Base-by-base conservation (phyloP, 2,888 invertebrate genomes). In the Lutraria lutraria region DNA sequence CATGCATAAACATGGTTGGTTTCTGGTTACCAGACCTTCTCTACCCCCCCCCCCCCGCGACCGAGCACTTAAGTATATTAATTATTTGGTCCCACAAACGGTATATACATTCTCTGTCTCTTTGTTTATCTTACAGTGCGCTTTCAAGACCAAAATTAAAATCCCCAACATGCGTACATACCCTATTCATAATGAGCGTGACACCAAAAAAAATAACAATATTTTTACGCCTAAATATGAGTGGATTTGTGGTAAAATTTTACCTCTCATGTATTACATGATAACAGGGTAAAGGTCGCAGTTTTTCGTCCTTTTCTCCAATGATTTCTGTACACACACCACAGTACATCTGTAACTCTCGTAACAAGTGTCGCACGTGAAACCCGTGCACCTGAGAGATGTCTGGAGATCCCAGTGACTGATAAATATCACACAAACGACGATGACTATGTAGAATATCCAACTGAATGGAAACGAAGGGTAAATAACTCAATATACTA, bases 351-450 rank as follows among this genome's bases (percentile, higher is more conserved):
- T 98, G 98, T 92, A 98, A 97, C 93, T 98, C 98, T 91, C 97
- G 97, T 92, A 97, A 97, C 90, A 98, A 96, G 87, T 97, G 97
- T 53, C 90, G 91, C 88, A 91, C 90, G 88, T 92, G 92, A 63
- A 91, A 92, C n/a, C 89, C 91, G 88, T 92, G 90, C 43, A 92
- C 76, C 25, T 97, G 97, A 92, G 98, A 98, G 90, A 98, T 98
- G 93, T 98, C 98, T 94, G 98, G 98, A 96, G 98, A 98, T 21
- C 98, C 98, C 60, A 98, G 97, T 16, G 98, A 98, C 25, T 98
- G 98, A 97, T 98, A 98, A 95, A 99, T 98, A 92, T 98, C 97
- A 0, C 98, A 98, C 29, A 99, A 97, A 2, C 98, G 97, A 86
- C 98, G 97, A 2, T 98, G 98, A 89, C 97, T 97, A 81, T 96